Percentiles rank a stretch among this genome's conserved stretches.
These are phyloP conservation scores for Hormaphis cornu DNA, from an alignment of 1,140 invertebrate genomes.

Conservation along the genomic window DNA sequence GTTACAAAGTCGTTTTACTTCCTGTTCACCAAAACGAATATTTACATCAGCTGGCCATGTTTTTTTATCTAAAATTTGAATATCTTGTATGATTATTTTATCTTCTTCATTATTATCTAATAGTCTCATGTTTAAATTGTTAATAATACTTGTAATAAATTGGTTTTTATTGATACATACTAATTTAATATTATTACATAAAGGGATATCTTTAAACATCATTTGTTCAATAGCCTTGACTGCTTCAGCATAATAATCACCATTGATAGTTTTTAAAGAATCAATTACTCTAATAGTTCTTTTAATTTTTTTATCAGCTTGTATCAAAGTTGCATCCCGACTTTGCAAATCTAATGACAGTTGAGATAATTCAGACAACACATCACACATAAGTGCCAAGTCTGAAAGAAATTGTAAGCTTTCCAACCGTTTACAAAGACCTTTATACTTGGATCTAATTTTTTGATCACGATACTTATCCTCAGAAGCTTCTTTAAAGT, in stretches of 20 bases:
- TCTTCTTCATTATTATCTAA: not conserved
- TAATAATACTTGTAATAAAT: not conserved
- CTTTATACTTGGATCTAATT: not conserved
- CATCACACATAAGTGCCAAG: constrained; percentile 12
- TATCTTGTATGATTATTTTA: not conserved
- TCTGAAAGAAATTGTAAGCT: not conserved
- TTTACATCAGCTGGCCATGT: constrained; percentile 3
- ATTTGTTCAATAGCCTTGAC: not conserved
- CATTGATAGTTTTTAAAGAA: not conserved
- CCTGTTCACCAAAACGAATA: not conserved
- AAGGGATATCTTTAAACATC: not conserved
- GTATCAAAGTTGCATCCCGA: not conserved
- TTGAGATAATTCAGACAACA: not conserved
- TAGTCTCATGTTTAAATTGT: not conserved
- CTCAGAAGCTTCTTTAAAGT: not conserved
- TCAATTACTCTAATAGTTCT: not conserved
- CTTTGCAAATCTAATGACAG: not conserved
- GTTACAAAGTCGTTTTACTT: not conserved
- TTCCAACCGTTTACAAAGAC: not conserved
- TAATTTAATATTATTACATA: not conserved
- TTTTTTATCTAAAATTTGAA: not conserved
- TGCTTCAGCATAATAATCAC: not conserved
- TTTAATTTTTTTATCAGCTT: not conserved
- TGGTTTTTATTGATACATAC: not conserved
- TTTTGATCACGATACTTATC: not conserved